Evolutionary conservation across 1,140 invertebrate species (phyloP).

Genomic region (Anoplolepis gracilipes): DNA sequence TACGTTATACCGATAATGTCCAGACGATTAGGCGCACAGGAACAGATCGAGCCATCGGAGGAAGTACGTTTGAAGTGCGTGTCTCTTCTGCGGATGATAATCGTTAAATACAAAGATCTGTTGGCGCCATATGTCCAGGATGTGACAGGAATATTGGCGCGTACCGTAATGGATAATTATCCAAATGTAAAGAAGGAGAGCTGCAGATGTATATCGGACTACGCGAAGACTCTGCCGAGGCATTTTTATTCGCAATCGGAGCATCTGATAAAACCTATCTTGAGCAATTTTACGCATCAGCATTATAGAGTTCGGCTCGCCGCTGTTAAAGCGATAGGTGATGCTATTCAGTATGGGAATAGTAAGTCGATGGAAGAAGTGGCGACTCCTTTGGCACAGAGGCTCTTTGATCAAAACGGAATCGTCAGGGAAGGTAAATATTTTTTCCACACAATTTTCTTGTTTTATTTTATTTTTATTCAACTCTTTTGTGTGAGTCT

Average conservation of each 20-base stretch:
- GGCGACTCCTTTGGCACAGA: conserved; percentile 89
- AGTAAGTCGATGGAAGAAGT: conserved; percentile 88
- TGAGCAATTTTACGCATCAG: conserved; percentile 91
- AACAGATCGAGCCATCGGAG: conserved; percentile 93
- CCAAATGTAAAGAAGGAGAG: conserved; percentile 92
- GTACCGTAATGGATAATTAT: conserved; percentile 91
- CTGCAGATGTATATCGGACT: conserved; percentile 89
- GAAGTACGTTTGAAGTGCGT: conserved; percentile 92
- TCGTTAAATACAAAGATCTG: conserved; percentile 88
- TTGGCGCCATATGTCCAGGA: conserved; percentile 91
- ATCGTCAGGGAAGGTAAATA: conserved; percentile 87
- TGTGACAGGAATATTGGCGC: conserved; percentile 90
- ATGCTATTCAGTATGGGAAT: conserved; percentile 87
- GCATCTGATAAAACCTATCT: conserved; percentile 90
- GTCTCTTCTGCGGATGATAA: conserved; percentile 88
- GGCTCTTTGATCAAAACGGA: conserved; percentile 91
- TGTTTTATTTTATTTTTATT: conserved; percentile 12
- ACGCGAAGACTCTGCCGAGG: conserved; percentile 88
- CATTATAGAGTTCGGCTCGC: conserved; percentile 92
- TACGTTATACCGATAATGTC: conserved; percentile 92
- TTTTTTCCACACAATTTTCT: background rate
- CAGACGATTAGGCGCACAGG: conserved; percentile 91
- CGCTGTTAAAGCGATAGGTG: conserved; percentile 90
- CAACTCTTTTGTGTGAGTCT: background rate
- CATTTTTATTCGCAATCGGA: conserved; percentile 92